A percentile compares a stretch with the other conserved stretches of the same genome.
These are phyloP conservation scores for Temnothorax nylanderi DNA, from an alignment of 1,140 invertebrate species.

Conservation along the genomic window DNA sequence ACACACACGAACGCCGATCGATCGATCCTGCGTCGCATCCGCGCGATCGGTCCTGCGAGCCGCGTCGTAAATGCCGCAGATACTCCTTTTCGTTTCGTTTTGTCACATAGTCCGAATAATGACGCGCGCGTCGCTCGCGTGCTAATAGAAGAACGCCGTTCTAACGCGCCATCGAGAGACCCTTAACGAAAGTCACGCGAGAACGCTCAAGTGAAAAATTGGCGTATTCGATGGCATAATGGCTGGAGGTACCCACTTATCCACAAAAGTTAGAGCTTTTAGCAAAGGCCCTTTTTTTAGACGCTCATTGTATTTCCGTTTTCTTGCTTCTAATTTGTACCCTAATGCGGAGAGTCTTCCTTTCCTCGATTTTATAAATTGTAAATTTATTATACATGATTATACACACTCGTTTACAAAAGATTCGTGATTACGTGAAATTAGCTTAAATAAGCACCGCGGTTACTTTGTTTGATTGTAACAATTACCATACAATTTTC, in stretches of 20 bases:
- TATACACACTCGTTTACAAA: slow-evolving; percentile 8
- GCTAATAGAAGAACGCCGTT: slow-evolving; percentile 16
- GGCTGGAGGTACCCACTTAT: neutral
- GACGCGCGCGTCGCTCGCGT: slow-evolving; percentile 60
- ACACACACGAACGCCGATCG: slow-evolving; percentile 54
- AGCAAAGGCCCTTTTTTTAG: slow-evolving; percentile 6
- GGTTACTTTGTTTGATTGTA: neutral
- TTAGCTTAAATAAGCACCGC: neutral
- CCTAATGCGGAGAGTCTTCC: neutral
- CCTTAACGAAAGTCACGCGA: slow-evolving; percentile 47
- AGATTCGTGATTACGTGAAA: neutral
- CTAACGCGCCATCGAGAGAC: slow-evolving; percentile 18
- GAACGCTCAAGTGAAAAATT: slow-evolving; percentile 36
- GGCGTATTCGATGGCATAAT: slow-evolving; percentile 47
- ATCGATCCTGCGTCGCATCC: slow-evolving; percentile 63
- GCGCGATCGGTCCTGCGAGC: slow-evolving; percentile 60
- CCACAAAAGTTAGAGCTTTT: slow-evolving; percentile 26
- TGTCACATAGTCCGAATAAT: slow-evolving; percentile 68
- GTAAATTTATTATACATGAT: slow-evolving; percentile 22
- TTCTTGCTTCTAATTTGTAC: neutral
- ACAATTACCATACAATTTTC: neutral
- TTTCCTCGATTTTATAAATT: slow-evolving; percentile 22
- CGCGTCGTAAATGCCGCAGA: slow-evolving; percentile 56
- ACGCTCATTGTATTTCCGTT: slow-evolving; percentile 1
- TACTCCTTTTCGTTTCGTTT: slow-evolving; percentile 54